Percentiles rank a stretch among this genome's conserved stretches.
Conservation (phyloP, 2,797 vertebrate genomes). For the Paedocypris micromegethes region DNA sequence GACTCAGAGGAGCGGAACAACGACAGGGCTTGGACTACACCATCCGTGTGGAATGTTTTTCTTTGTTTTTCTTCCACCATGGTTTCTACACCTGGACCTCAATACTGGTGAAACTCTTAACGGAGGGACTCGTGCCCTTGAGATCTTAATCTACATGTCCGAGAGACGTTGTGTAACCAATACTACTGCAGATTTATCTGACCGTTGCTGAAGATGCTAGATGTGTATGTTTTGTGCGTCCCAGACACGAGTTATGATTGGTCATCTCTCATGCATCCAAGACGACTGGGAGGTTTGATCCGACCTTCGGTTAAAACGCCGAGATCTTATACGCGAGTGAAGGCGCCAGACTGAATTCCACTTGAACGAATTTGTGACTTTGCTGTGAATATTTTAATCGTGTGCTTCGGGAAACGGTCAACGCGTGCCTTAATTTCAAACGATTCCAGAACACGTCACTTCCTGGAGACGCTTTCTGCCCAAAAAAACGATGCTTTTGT, state of each 20-base stretch:
- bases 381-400: constrained; percentile 47
- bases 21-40: constrained; percentile 40
- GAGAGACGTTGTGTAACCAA: constrained; percentile 47
- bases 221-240: constrained; percentile 40
- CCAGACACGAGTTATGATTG: constrained; percentile 41
- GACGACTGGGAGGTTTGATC: constrained; percentile 39
- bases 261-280: constrained; percentile 33
- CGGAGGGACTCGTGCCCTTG: constrained; percentile 32
- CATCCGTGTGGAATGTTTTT: constrained; percentile 19
- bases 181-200: constrained; percentile 43
- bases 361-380: constrained; percentile 41
- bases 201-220: constrained; percentile 36
- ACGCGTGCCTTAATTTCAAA: constrained; percentile 6
- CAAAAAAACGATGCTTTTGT: too few relatives aligned
- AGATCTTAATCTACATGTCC: constrained; percentile 36
- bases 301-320: constrained; percentile 38
- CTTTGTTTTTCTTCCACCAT: constrained; percentile 23
- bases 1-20: constrained; percentile 28
- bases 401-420: constrained; percentile 35
- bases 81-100: constrained; percentile 20
- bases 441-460: too few relatives aligned
- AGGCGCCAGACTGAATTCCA: too few relatives aligned
- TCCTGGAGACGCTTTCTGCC: too few relatives aligned
- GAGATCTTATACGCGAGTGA: too few relatives aligned
- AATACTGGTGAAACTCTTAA: constrained; percentile 30